Conservation (phyloP, 2,113 vertebrate genomes). For the Crotalus tigris region DNA sequence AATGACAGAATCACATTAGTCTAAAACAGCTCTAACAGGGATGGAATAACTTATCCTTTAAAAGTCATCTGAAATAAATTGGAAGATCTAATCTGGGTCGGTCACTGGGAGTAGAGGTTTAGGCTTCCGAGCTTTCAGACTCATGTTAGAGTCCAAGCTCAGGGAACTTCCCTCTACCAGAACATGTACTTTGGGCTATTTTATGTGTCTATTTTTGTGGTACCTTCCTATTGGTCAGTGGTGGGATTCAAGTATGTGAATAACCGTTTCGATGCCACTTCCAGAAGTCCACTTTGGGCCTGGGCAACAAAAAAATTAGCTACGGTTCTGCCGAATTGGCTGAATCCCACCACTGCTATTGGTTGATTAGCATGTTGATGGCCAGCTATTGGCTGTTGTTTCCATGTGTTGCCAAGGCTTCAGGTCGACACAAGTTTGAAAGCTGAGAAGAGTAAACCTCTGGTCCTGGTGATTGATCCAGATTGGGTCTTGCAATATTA, state of each 20-base stretch:
- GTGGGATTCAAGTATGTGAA: too few relatives aligned
- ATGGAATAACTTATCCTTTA: background rate
- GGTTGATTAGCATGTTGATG: background rate
- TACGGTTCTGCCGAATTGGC: too few relatives aligned
- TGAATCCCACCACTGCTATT: too few relatives aligned
- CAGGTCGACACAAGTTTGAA: background rate
- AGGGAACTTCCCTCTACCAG: background rate
- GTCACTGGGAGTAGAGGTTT: background rate
- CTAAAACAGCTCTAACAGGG: too few relatives aligned
- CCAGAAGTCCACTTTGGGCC: too few relatives aligned
- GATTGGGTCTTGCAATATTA: background rate
- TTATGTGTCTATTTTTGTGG: background rate
- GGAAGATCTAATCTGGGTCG: background rate
- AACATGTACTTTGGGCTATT: background rate
- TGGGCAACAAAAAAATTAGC: too few relatives aligned
- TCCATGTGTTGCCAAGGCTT: background rate
- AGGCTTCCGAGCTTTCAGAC: background rate
- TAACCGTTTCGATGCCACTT: too few relatives aligned
- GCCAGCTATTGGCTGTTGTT: background rate
- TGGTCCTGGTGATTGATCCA: background rate
- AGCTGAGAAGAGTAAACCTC: background rate
- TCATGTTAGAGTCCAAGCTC: background rate
- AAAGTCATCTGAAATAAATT: background rate
- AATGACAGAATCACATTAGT: background rate
- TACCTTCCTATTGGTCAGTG: background rate